A percentile compares a stretch with the other conserved stretches of the same genome.
phyloP scores from a whole-genome alignment of 2,113 vertebrate genomes.

The Chamaetylas fuelleborni region DNA sequence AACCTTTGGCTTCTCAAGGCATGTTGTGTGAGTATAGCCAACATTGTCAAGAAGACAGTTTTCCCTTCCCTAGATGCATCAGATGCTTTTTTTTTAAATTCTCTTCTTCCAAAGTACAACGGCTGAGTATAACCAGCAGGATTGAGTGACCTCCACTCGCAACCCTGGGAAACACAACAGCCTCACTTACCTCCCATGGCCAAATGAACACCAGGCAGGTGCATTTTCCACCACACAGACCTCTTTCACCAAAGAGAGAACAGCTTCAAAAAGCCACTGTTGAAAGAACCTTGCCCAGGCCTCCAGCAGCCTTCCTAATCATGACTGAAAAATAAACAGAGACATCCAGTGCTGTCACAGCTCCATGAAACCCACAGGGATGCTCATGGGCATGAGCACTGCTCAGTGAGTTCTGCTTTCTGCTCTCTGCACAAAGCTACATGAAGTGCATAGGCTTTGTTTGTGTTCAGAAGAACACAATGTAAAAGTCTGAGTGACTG shows the following conservation, averaged over 20 bases:
- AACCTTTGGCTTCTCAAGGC: not conserved
- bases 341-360: not conserved
- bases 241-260: not conserved
- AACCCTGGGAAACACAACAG: not conserved
- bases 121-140: not conserved
- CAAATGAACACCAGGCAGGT: rapidly evolving
- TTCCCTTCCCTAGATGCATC: not conserved
- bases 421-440: not conserved
- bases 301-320: not conserved
- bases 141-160: not conserved
- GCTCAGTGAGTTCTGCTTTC: not conserved
- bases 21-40: not conserved
- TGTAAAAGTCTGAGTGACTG: not conserved
- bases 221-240: not conserved
- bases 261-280: not conserved
- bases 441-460: not conserved
- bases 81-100: not conserved
- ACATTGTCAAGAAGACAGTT: not conserved
- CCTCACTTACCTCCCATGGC: not conserved
- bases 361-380: not conserved
- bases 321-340: not conserved
- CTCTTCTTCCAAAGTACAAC: not conserved
- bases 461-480: not conserved
- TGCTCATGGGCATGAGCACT: not conserved
- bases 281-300: not conserved